Evolutionary conservation across 2,888 invertebrate species (phyloP).

Genomic region (Tillus elongatus): DNA sequence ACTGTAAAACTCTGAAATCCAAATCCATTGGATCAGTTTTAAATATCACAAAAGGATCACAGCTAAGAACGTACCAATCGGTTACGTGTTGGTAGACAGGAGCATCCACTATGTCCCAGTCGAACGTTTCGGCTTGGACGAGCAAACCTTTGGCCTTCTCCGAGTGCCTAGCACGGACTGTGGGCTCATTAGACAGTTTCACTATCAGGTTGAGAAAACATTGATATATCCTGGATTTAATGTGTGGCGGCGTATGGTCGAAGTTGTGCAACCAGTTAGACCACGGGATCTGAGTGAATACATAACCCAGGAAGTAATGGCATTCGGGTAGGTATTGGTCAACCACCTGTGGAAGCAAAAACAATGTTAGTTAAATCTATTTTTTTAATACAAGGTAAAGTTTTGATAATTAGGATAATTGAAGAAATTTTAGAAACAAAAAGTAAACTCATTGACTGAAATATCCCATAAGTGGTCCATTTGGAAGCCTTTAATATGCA

Average conservation of each 20-base stretch:
- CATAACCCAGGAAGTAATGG: slow-evolving; percentile 60
- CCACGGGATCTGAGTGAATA: slow-evolving; percentile 64
- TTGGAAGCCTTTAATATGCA: too few relatives aligned
- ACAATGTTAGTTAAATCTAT: too few relatives aligned
- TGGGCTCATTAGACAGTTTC: slow-evolving; percentile 63
- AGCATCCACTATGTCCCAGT: slow-evolving; percentile 57
- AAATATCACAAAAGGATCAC: slow-evolving; percentile 60
- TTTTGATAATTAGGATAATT: not conserved
- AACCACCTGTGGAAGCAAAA: slow-evolving; percentile 42
- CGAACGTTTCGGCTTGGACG: slow-evolving; percentile 52
- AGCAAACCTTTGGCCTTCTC: slow-evolving; percentile 41
- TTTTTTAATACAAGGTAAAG: too few relatives aligned
- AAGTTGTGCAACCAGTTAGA: slow-evolving; percentile 48
- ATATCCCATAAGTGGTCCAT: too few relatives aligned
- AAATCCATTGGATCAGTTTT: slow-evolving; percentile 46
- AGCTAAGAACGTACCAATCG: slow-evolving; percentile 66
- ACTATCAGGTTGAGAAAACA: slow-evolving; percentile 60
- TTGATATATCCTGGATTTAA: slow-evolving; percentile 46
- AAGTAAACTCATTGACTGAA: too few relatives aligned
- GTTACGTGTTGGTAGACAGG: slow-evolving; percentile 54
- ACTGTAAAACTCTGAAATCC: slow-evolving; percentile 53
- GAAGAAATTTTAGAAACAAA: too few relatives aligned
- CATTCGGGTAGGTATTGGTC: slow-evolving; percentile 60
- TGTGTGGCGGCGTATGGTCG: slow-evolving; percentile 38
- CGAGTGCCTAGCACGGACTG: slow-evolving; percentile 50